Conservation (phyloP, 2,113 vertebrate genomes). For the Panurus biarmicus region DNA sequence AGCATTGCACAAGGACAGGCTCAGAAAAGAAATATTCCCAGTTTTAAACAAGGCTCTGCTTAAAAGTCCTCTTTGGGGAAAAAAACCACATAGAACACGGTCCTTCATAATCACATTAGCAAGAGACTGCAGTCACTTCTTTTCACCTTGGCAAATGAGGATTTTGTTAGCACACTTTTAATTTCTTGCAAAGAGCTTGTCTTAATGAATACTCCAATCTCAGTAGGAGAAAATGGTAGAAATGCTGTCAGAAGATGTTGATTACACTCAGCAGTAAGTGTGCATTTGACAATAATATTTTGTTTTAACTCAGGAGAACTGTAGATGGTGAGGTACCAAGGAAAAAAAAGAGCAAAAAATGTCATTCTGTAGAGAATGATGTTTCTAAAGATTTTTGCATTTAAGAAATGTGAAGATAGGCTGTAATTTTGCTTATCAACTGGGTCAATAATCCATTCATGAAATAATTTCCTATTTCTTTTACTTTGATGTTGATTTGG, state of each 20-base stretch:
- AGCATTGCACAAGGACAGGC: conserved; percentile 52
- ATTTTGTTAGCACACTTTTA: conserved; percentile 33
- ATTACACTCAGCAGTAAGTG: conserved; percentile 16
- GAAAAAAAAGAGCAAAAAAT: background rate
- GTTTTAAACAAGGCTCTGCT: conserved; percentile 52
- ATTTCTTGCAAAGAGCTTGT: conserved; percentile 47
- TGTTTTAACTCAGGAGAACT: background rate
- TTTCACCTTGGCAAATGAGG: conserved; percentile 58
- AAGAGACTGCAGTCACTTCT: conserved; percentile 41
- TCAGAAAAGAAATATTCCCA: conserved; percentile 39
- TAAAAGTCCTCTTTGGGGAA: conserved; percentile 59
- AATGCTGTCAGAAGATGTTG: conserved; percentile 35
- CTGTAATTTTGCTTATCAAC: background rate
- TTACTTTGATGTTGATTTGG: background rate
- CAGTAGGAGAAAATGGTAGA: conserved; percentile 29
- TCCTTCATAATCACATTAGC: conserved; percentile 51
- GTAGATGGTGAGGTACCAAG: background rate
- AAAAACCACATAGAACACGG: conserved; percentile 32
- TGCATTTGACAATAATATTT: conserved; percentile 6
- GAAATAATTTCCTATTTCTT: background rate
- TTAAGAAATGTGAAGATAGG: background rate
- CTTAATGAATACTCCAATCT: conserved; percentile 44
- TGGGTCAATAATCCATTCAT: background rate
- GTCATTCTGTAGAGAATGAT: background rate
- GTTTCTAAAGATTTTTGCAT: background rate